Conservation (phyloP, 2,113 vertebrate species). For the Gallinago media region DNA sequence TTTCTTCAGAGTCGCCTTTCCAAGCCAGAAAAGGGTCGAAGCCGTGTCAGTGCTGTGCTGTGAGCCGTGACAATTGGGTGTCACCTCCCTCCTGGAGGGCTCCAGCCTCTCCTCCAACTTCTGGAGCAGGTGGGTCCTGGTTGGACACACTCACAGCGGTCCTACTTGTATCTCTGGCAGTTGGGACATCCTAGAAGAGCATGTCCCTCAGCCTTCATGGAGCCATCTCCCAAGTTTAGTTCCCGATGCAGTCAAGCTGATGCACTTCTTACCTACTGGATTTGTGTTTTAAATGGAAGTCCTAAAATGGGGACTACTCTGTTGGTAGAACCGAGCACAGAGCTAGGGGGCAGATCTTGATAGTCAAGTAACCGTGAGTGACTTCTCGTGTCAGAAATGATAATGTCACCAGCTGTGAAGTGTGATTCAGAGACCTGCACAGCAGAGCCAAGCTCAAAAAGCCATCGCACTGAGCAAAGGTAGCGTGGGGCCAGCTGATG, state of each 20-base stretch:
- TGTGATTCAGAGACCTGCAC: accelerated
- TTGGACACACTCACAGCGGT: neutral
- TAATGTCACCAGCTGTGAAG: neutral
- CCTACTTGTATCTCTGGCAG: neutral
- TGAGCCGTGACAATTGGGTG: accelerated
- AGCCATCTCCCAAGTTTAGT: neutral
- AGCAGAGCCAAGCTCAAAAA: neutral
- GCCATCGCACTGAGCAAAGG: neutral
- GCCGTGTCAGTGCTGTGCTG: accelerated
- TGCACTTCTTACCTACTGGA: neutral
- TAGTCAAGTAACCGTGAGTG: neutral
- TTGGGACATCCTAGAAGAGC: neutral
- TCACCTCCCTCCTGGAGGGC: neutral
- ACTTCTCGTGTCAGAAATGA: neutral
- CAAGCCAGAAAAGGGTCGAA: neutral
- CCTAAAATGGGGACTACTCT: neutral
- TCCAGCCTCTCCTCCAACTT: neutral
- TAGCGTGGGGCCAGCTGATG: accelerated
- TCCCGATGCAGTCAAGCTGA: neutral
- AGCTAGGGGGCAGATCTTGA: neutral
- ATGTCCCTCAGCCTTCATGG: accelerated
- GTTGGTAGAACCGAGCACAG: neutral
- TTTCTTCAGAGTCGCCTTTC: neutral
- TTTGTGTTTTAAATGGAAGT: neutral
- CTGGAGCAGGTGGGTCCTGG: accelerated